Percentiles rank a stretch among this genome's conserved stretches.
Conservation (phyloP, 2,888 invertebrate genomes). For the Morinoia aosen region DNA sequence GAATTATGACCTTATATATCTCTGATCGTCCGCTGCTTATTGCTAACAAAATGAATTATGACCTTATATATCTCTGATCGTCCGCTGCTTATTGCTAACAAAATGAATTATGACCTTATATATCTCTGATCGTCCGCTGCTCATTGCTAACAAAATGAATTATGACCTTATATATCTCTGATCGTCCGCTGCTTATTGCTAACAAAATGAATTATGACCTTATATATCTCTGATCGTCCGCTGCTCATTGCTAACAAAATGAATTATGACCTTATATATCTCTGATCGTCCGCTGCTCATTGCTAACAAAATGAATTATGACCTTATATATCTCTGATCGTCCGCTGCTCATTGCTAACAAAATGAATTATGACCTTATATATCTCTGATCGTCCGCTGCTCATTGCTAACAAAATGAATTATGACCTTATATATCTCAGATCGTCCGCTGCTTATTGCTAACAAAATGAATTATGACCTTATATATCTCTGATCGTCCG, state of each 20-base stretch:
- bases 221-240: neutral
- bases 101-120: neutral
- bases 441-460: neutral
- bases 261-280: neutral
- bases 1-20: neutral
- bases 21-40: neutral
- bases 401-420: neutral
- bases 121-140: neutral
- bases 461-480: neutral
- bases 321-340: neutral
- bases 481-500: neutral
- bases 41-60: neutral
- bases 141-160: neutral
- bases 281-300: neutral
- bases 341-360: neutral
- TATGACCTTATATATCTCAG: neutral
- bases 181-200: neutral
- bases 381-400: neutral
- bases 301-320: neutral
- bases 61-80: neutral
- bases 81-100: neutral
- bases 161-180: neutral
- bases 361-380: neutral
- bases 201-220: neutral
- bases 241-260: neutral